phyloP scores from a whole-genome alignment of 2,888 invertebrate genomes.

The Elaeidobius kamerunicus region DNA sequence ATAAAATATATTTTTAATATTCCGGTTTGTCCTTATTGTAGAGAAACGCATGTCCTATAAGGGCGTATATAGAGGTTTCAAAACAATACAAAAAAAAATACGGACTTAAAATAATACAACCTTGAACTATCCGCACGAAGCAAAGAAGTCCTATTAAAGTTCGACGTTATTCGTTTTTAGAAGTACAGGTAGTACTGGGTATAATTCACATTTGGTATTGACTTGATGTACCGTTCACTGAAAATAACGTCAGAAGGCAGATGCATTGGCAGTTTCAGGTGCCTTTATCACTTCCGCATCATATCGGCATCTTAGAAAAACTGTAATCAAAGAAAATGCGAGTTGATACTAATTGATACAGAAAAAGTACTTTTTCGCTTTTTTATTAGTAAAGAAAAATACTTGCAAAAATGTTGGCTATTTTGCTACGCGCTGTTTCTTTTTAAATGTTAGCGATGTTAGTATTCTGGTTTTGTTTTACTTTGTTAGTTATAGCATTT shows the following conservation, averaged over 20 bases:
- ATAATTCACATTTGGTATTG: slow-evolving; percentile 15
- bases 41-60: too few species aligned
- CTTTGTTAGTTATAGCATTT: too few species aligned
- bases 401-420: too few species aligned
- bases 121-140: slow-evolving; percentile 1
- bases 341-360: slow-evolving; percentile 9
- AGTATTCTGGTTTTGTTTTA: too few species aligned
- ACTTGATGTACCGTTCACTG: slow-evolving; percentile 9
- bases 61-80: too few species aligned
- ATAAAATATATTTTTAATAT: too few species aligned
- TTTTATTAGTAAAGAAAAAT: too few species aligned
- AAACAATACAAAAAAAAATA: neutral
- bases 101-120: neutral
- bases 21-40: too few species aligned
- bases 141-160: slow-evolving; percentile 13
- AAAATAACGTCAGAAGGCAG: slow-evolving; percentile 12
- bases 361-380: slow-evolving; percentile 5
- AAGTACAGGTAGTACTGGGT: slow-evolving; percentile 15
- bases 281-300: slow-evolving; percentile 11
- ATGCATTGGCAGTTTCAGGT: slow-evolving; percentile 10
- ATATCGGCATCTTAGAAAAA: slow-evolving; percentile 5
- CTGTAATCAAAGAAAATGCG: slow-evolving; percentile 5
- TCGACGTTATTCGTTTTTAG: slow-evolving; percentile 12
- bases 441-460: too few species aligned
- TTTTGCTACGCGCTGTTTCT: too few species aligned